Conservation (phyloP, 2,888 invertebrate genomes). For the Tolmerus cingulatus region DNA sequence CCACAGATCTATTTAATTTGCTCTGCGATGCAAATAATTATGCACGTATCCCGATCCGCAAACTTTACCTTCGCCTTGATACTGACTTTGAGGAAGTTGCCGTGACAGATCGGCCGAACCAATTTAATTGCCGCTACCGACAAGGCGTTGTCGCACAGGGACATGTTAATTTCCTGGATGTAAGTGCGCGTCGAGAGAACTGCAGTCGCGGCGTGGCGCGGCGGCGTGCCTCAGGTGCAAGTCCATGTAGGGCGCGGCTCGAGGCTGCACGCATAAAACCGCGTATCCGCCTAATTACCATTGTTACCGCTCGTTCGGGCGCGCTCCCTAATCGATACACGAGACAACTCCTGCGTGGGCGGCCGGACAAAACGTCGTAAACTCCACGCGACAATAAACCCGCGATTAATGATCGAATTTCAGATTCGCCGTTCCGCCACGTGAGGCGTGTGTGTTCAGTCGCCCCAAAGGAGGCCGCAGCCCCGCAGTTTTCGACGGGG, state of each 20-base stretch:
- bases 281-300: conserved; percentile 27
- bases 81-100: neutral
- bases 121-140: neutral
- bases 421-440: neutral
- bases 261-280: conserved; percentile 16
- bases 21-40: neutral
- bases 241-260: neutral
- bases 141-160: neutral
- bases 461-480: neutral
- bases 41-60: neutral
- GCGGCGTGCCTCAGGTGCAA: neutral
- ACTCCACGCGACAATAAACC: conserved; percentile 6
- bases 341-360: conserved; percentile 3
- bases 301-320: conserved; percentile 10
- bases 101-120: neutral
- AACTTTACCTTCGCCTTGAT: conserved; percentile 1
- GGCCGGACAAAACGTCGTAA: conserved; percentile 11
- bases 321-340: conserved; percentile 8
- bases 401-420: conserved; percentile 9
- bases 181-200: neutral
- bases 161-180: neutral
- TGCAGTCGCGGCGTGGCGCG: neutral
- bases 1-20: neutral
- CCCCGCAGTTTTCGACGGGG: neutral
- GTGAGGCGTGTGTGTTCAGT: neutral